Conservation (phyloP, 2,113 vertebrate genomes). For the Phylloscopus trochilus region DNA sequence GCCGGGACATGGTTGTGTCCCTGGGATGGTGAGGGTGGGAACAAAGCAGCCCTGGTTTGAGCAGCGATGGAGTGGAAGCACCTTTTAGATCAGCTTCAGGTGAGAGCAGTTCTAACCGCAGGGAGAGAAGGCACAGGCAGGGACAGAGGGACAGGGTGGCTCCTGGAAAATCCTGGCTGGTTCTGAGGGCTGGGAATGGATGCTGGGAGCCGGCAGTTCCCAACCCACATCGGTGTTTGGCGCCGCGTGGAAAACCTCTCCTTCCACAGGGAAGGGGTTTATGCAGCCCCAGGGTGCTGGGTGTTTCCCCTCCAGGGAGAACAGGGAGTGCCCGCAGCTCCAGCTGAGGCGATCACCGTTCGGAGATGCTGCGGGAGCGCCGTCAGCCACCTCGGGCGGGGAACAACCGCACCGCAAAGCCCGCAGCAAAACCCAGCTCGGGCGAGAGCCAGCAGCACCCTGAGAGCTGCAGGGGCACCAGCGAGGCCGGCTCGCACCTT, state of each 20-base stretch:
- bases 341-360: fast-evolving
- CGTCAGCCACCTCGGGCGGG: fast-evolving
- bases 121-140: background rate
- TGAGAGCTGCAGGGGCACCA: background rate
- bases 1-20: fast-evolving
- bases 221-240: background rate
- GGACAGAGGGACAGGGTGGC: background rate
- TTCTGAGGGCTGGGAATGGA: background rate
- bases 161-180: background rate
- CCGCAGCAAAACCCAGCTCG: fast-evolving
- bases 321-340: background rate
- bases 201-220: background rate
- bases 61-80: background rate
- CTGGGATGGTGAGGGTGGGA: background rate
- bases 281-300: background rate
- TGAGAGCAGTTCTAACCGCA: slow-evolving; percentile 46
- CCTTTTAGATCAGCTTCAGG: too few relatives aligned
- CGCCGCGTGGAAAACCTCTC: background rate
- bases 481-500: fast-evolving
- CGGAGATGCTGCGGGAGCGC: fast-evolving
- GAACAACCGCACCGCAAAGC: background rate
- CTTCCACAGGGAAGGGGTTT: background rate
- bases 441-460: background rate
- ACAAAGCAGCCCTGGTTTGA: background rate
- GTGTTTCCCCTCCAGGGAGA: background rate